phyloP scores from a whole-genome alignment of 2,797 vertebrate species.

The Crocodylus rhombifer region DNA sequence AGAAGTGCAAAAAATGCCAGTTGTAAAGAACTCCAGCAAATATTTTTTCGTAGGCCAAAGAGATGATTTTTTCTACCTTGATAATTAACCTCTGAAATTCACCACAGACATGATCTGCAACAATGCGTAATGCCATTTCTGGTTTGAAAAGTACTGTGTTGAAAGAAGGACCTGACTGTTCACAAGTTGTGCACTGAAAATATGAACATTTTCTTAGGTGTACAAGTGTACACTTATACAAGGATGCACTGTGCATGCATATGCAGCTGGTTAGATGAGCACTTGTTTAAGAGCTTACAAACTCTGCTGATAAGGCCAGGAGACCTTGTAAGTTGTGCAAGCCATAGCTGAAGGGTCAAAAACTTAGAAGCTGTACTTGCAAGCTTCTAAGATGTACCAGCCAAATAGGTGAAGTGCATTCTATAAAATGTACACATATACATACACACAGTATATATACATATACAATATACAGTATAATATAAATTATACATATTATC shows the following conservation, averaged over 20 bases:
- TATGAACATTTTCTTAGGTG: neutral
- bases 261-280: neutral
- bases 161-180: neutral
- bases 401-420: neutral
- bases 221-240: neutral
- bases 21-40: neutral
- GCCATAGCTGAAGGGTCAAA: neutral
- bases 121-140: neutral
- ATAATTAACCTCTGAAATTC: neutral
- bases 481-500: neutral
- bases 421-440: neutral
- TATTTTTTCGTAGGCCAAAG: neutral
- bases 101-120: neutral
- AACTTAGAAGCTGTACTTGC: neutral
- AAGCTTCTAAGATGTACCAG: neutral
- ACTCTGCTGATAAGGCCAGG: neutral
- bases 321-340: neutral
- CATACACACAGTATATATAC: neutral
- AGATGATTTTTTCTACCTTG: neutral
- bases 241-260: constrained; percentile 3
- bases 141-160: neutral
- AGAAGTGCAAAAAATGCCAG: neutral
- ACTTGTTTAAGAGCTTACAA: neutral
- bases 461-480: neutral
- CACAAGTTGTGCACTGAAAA: neutral